phyloP scores from a whole-genome alignment of 2,797 vertebrate species.

The Pampus argenteus region DNA sequence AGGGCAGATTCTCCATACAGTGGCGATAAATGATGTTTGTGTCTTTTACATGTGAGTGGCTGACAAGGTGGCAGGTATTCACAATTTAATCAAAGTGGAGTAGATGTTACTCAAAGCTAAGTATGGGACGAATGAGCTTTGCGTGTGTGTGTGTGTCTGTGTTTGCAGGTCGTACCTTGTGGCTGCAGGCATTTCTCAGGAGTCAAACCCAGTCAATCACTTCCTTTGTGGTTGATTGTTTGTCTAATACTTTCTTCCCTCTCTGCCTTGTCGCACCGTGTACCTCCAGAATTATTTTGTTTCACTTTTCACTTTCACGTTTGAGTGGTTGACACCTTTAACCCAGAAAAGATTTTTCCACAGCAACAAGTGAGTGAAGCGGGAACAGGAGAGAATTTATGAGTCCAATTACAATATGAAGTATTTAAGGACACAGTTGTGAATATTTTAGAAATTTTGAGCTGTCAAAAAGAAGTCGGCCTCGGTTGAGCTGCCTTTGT shows the following conservation, averaged over 20 bases:
- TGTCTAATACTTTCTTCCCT: conserved; percentile 21
- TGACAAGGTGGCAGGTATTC: not conserved
- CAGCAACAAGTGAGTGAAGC: conserved; percentile 10
- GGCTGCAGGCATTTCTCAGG: conserved; percentile 11
- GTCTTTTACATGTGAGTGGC: not conserved
- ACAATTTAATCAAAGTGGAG: not conserved
- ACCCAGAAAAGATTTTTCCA: not conserved
- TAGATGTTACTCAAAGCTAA: not conserved
- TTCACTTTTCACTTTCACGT: too few species aligned
- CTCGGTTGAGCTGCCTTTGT: not conserved
- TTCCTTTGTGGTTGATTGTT: conserved; percentile 14
- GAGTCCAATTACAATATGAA: not conserved
- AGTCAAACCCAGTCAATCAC: conserved; percentile 4
- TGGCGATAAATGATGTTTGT: not conserved
- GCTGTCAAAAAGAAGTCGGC: not conserved
- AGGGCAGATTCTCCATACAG: not conserved
- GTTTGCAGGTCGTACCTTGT: not conserved
- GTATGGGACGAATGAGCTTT: not conserved
- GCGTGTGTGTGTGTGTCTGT: not conserved
- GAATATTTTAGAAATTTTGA: not conserved
- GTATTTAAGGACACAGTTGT: not conserved
- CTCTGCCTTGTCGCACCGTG: not conserved
- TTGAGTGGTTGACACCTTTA: conserved; percentile 9
- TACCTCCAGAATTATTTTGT: conserved; percentile 9
- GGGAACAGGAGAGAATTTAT: not conserved